Percentiles rank a stretch among this genome's conserved stretches.
Conservation (phyloP, 35 echinoderm and acorn worm species). For the Antedon bifida region DNA sequence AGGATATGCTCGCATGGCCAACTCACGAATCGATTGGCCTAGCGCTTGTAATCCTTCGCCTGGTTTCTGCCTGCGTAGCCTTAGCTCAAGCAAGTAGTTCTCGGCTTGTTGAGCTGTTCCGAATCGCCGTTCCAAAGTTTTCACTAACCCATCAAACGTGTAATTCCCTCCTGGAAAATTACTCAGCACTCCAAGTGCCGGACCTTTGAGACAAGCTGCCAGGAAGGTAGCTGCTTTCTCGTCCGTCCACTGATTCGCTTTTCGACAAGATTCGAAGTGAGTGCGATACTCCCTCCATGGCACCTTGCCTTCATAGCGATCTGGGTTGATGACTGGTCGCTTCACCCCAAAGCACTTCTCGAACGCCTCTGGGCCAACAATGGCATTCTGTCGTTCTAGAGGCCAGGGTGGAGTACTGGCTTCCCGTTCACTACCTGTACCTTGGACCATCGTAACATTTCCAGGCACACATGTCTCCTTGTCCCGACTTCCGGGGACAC, state of each 20-base stretch:
- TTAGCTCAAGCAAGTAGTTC: slow-evolving; percentile 13
- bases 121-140: background rate
- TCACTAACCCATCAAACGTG: background rate
- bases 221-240: slow-evolving; percentile 5
- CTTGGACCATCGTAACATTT: no score
- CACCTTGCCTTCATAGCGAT: slow-evolving; percentile 14
- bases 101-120: slow-evolving; percentile 21
- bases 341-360: background rate
- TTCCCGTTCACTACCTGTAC: no score
- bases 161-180: background rate
- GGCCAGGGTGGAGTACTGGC: background rate
- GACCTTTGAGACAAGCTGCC: slow-evolving; percentile 15
- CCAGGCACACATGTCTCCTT: no score
- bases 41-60: slow-evolving; percentile 10
- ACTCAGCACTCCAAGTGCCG: slow-evolving; percentile 1
- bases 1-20: slow-evolving; percentile 18
- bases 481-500: no score
- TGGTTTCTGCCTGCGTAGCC: background rate
- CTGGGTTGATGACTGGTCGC: background rate
- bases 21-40: slow-evolving; percentile 18
- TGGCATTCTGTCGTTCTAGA: background rate
- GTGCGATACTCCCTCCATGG: slow-evolving; percentile 27
- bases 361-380: background rate
- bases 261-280: slow-evolving; percentile 23
- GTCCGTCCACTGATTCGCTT: slow-evolving; percentile 2